Evolutionary conservation across 2,113 vertebrate genomes (phyloP), one percentile per base, ranked within the genome.

Genomic region (Uria lomvia): DNA sequence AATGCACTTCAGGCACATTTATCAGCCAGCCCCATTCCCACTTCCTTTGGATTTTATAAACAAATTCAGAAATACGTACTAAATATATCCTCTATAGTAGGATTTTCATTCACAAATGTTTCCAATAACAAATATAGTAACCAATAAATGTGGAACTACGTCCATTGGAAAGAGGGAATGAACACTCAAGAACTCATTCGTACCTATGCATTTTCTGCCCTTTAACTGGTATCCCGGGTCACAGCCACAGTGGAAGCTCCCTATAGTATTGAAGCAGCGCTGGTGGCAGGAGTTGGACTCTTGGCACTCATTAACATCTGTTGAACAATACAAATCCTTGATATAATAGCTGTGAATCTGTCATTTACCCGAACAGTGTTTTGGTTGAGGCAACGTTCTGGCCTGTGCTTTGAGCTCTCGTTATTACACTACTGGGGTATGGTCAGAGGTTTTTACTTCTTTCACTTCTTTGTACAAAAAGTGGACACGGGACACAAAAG

Each of bases 241-340:
- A 95, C 99, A 99, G 34, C 98, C 98, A 93, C 99, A 99, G 74
- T 99, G 98, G 96, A 99, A 99, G 90, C 99, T 99, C 62, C 99
- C 99, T 58, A 99, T 97, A 22, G 98, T 99, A 84, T 99, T 99
- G 89, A 99, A 98, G 96, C 99, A 99, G 50, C 94, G 98, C 47
- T 99, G 99, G 85, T 99, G 99, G 86, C 99, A 99, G 27, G 98
- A 98, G 71, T 97, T 98, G 55, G 98, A 98, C 86, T 99, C 99
- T 96, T 99, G 98, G 88, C 99, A 99, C 97, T 99, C 99, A 1
- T 99, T 99, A 81, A 99, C 62, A 91, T 99, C 99, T 99, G 97
- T 93, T 66, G 94, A 95, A 94, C 58, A 83, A 96, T 29, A 94
- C 15, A 97, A 73, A 93, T 72, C 70, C 36, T 60, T 94, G 36